Conservation (phyloP, 2,888 invertebrate genomes). For the Nephrotoma appendiculata region DNA sequence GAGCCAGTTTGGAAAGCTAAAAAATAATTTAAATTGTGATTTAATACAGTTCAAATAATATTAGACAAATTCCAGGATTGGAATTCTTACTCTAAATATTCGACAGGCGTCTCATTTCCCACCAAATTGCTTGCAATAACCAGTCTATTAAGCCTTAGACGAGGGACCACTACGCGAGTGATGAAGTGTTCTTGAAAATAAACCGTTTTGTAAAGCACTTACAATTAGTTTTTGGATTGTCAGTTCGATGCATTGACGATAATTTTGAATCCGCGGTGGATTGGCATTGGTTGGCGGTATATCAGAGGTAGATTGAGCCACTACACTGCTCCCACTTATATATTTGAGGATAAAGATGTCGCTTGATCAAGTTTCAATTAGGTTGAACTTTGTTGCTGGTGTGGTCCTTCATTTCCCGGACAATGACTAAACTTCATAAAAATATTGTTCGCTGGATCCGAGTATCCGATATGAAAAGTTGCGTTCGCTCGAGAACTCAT, state of each 20-base stretch:
- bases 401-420: slow-evolving; percentile 36
- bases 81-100: too few species aligned
- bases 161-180: too few species aligned
- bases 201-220: slow-evolving; percentile 22
- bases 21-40: too few species aligned
- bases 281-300: slow-evolving; percentile 38
- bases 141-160: slow-evolving; percentile 79
- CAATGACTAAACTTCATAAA: too few species aligned
- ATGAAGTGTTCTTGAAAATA: slow-evolving; percentile 24
- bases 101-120: too few species aligned
- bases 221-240: slow-evolving; percentile 24
- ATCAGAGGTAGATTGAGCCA: slow-evolving; percentile 13
- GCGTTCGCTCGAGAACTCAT: slow-evolving; percentile 72
- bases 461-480: slow-evolving; percentile 63
- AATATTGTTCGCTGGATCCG: slow-evolving; percentile 36
- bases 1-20: too few species aligned
- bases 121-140: slow-evolving; percentile 69
- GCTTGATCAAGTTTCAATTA: slow-evolving; percentile 16
- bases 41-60: too few species aligned
- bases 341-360: background rate
- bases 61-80: too few species aligned
- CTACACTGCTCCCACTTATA: slow-evolving; percentile 6
- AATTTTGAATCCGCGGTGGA: slow-evolving; percentile 51
- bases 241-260: slow-evolving; percentile 44
- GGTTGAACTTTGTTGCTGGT: slow-evolving; percentile 28